phyloP scores from a whole-genome alignment of 2,888 invertebrate genomes.

The Therioaphis trifolii region DNA sequence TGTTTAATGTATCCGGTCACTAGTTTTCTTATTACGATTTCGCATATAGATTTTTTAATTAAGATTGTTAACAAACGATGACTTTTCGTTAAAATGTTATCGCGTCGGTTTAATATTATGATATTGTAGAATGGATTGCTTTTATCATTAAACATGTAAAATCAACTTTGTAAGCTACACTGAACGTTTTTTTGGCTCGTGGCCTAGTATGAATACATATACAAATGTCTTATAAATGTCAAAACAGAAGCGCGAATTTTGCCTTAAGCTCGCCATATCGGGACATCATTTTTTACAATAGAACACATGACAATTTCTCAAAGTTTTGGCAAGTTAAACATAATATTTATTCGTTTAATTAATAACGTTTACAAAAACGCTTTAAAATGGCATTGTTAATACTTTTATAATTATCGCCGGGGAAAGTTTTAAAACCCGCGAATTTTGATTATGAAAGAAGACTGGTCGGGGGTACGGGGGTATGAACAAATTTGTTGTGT shows the following conservation, averaged over 20 bases:
- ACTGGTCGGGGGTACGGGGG: background rate
- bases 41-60: background rate
- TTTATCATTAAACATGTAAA: constrained; percentile 19
- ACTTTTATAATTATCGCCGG: constrained; percentile 19
- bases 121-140: constrained; percentile 20
- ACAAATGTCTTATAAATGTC: constrained; percentile 35
- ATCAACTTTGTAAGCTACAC: constrained; percentile 27
- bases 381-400: constrained; percentile 29
- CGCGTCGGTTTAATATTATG: background rate
- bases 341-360: constrained; percentile 19
- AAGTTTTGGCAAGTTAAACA: constrained; percentile 38
- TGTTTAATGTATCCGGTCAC: too few relatives aligned
- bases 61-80: background rate
- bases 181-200: constrained; percentile 39
- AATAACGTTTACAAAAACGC: constrained; percentile 22
- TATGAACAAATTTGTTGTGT: background rate
- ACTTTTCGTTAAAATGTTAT: constrained; percentile 34
- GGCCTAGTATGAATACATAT: constrained; percentile 28
- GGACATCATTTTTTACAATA: constrained; percentile 22
- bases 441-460: background rate
- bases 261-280: constrained; percentile 1
- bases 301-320: constrained; percentile 2
- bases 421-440: background rate
- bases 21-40: too few relatives aligned
- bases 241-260: constrained; percentile 25